Conservation (phyloP, 2,797 vertebrate genomes). For the Nasua narica region DNA sequence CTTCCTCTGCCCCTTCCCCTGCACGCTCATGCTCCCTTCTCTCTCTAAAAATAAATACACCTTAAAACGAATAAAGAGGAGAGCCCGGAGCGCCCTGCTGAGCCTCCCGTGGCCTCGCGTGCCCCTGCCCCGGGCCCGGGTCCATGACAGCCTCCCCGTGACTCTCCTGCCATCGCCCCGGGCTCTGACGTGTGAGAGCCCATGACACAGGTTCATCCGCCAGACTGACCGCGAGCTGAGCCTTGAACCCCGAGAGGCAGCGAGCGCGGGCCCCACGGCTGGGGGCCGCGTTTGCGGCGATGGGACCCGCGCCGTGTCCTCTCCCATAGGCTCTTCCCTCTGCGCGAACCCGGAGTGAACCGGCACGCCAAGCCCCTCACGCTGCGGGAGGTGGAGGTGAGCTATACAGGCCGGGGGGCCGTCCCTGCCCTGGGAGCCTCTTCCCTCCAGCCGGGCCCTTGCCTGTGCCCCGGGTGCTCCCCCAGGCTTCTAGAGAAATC, state of each 20-base stretch:
- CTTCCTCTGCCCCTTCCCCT: not conserved
- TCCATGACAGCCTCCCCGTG: too few relatives aligned
- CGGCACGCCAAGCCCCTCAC: conserved; percentile 92
- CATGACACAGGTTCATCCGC: fast-evolving
- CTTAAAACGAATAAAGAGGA: not conserved
- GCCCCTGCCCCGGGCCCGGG: not conserved
- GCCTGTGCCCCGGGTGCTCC: fast-evolving
- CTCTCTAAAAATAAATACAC: not conserved
- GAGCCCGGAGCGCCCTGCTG: not conserved
- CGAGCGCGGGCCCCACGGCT: fast-evolving
- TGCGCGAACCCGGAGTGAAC: conserved; percentile 97
- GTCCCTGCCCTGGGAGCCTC: not conserved
- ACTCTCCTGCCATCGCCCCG: not conserved
- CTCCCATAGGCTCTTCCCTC: conserved; percentile 92
- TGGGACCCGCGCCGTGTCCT: not conserved
- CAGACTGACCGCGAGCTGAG: not conserved
- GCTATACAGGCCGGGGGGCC: not conserved
- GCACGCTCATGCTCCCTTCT: not conserved
- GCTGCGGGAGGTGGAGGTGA: conserved; percentile 92
- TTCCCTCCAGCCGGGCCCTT: not conserved
- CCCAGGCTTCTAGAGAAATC: not conserved
- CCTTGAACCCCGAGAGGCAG: not conserved
- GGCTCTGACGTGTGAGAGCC: not conserved
- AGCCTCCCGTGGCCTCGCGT: fast-evolving
- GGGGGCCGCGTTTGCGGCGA: fast-evolving